Evolutionary conservation across 2,113 vertebrate species (phyloP), one percentile per base, ranked within the genome.

Genomic region (Leptobrachium leishanense): DNA sequence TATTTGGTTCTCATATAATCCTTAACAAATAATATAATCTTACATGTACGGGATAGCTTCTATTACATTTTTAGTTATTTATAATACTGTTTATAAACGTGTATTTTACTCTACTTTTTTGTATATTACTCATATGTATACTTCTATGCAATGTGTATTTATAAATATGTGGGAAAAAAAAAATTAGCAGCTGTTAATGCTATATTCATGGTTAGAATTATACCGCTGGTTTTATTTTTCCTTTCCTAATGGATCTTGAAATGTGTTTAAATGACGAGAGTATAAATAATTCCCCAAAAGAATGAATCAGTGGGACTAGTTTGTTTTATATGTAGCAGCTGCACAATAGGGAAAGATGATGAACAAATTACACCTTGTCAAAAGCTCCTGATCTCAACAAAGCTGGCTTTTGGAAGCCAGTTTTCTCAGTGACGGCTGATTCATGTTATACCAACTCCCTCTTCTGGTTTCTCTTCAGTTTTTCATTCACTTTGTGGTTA

Each of bases 381-480:
- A 43, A 44, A 39, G 43, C 11, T 64, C 43, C 20, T 46, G 11
- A 6, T 65, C 43, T 65, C 10, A 65, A 39, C 43, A 39, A 31
- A 65, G 20, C 20, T 31, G 31, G 3, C 7, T 5, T 66, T 11
- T 66, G 20, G 53, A 68, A 43, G 12, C 12, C 41, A 7, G 54
- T 76, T 15, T 76, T 55, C 64, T 76, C 53, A 39, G 53, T 68
- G 66, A 43, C 15, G 15, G 20, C n/a, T 76, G 40, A 57, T 68
- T 76, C 31, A 67, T 68, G 75, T 76, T 57, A 68, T 76, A 59
- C 65, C 65, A 66, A 55, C 75, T 76, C 75, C 75, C 75, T 76
- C 75, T 76, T 76, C 75, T 76, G 75, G 75, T 43, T 42, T 57
- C 20, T 76, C 39, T 55, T 54, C 20, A 65, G 74, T 42, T 67